Conservation (phyloP, 2,113 vertebrate genomes). For the Jacana jacana region DNA sequence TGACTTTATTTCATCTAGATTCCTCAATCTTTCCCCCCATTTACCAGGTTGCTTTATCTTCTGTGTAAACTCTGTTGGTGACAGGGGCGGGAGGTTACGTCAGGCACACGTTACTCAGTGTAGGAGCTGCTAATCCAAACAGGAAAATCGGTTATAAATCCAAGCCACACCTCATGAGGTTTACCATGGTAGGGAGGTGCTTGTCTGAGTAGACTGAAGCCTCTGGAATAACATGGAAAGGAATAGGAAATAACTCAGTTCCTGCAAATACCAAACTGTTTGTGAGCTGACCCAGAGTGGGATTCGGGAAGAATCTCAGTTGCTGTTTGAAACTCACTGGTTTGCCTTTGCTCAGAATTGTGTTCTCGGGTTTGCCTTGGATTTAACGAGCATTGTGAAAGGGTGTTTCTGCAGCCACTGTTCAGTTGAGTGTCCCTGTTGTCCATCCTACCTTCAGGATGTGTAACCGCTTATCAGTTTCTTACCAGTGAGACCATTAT, state of each 20-base stretch:
- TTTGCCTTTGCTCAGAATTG: neutral
- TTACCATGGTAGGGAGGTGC: neutral
- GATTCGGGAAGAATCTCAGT: neutral
- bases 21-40: neutral
- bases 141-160: neutral
- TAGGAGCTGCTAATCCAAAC: neutral
- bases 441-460: neutral
- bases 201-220: neutral
- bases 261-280: neutral
- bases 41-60: neutral
- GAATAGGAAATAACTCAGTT: neutral
- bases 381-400: neutral
- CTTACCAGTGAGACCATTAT: neutral
- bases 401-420: neutral
- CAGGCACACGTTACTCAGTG: neutral
- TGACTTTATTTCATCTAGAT: neutral
- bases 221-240: neutral
- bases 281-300: neutral
- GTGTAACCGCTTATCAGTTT: neutral
- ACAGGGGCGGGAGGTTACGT: neutral
- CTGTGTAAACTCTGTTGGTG: neutral
- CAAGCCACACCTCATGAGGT: neutral
- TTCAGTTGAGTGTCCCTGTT: neutral
- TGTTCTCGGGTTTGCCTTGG: neutral
- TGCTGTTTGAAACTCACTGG: neutral